Percentiles rank a stretch among this genome's conserved stretches.
These are phyloP conservation scores for Drosophila trapezifrons DNA, from an alignment of 1,140 invertebrate species.

Conservation along the genomic window DNA sequence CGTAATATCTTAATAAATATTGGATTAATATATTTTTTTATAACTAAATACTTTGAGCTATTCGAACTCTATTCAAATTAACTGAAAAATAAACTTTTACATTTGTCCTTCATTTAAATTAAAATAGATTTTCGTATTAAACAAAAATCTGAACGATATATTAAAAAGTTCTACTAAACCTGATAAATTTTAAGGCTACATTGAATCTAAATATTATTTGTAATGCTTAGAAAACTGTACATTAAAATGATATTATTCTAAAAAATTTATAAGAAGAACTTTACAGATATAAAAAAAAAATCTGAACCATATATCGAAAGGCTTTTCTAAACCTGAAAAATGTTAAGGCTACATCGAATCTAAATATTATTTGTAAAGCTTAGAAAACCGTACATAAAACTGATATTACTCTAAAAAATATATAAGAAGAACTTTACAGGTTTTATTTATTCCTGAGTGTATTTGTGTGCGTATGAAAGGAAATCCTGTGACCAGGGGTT, in stretches of 20 bases:
- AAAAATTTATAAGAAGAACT: too few relatives aligned
- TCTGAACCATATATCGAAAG: not conserved
- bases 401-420: too few relatives aligned
- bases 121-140: not conserved
- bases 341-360: not conserved
- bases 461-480: slow-evolving; percentile 18
- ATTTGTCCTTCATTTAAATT: not conserved
- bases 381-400: not conserved
- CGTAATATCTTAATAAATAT: not conserved
- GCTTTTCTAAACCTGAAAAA: not conserved
- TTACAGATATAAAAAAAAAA: not conserved
- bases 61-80: too few relatives aligned
- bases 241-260: not conserved
- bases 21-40: not conserved
- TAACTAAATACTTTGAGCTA: not conserved
- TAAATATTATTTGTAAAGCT: not conserved
- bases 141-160: not conserved
- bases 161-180: too few relatives aligned
- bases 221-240: not conserved
- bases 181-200: not conserved
- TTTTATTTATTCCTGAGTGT: slow-evolving; percentile 7
- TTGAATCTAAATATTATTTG: not conserved
- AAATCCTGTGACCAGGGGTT: slow-evolving; percentile 33
- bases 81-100: too few relatives aligned
- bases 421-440: too few relatives aligned